Conservation (phyloP, 2,888 invertebrate species). For the Allolobophora icterica region DNA sequence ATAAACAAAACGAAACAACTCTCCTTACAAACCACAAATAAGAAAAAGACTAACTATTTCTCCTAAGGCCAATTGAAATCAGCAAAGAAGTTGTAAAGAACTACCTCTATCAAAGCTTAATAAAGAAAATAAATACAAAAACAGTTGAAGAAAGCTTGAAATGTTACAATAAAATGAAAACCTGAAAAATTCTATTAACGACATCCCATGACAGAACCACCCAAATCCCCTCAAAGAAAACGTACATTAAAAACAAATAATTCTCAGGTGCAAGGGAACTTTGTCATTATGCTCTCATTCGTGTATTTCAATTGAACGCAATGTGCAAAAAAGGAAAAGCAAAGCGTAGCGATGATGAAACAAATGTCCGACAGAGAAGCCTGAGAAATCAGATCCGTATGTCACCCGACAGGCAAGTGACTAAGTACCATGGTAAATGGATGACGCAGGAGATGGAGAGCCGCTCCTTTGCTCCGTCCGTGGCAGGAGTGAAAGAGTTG, state of each 20-base stretch:
- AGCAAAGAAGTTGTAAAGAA: not conserved
- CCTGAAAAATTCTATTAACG: not conserved
- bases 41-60: not conserved
- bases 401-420: constrained; percentile 17
- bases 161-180: not conserved
- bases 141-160: not conserved
- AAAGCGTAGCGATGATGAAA: constrained; percentile 1
- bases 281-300: not conserved
- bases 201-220: not conserved
- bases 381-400: not conserved
- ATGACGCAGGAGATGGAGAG: not conserved
- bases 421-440: not conserved
- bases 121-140: not conserved
- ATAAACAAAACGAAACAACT: no score
- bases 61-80: not conserved
- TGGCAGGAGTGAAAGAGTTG: not conserved
- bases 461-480: not conserved
- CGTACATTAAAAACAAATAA: not conserved
- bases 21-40: not conserved
- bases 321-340: constrained; percentile 1
- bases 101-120: constrained; percentile 3
- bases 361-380: not conserved
- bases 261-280: not conserved
- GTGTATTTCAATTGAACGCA: not conserved
- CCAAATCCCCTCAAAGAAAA: not conserved